Conservation (phyloP, 37 sponge, comb jelly and placozoan species). For the Lycopodina hypogea region DNA sequence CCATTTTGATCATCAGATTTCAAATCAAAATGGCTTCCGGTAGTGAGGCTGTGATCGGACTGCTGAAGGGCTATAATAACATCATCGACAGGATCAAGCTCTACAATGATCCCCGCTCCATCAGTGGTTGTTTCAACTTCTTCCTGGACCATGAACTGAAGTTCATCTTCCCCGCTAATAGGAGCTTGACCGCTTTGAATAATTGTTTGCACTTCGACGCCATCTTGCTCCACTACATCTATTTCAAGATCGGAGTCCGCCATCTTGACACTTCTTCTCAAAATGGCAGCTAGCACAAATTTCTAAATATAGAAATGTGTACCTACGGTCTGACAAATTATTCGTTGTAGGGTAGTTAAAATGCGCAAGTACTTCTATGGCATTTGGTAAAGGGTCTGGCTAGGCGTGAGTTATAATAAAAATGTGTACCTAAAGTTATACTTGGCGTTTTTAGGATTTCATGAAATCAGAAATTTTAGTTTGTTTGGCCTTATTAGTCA, state of each 20-base stretch:
- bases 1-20: constrained; percentile 53
- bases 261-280: constrained; percentile 51
- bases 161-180: constrained; percentile 45
- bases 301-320: background rate
- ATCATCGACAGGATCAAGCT: constrained; percentile 78
- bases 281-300: constrained; percentile 39
- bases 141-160: constrained; percentile 84
- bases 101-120: constrained; percentile 49
- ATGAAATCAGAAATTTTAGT: too few relatives aligned
- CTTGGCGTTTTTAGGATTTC: too few relatives aligned
- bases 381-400: too few relatives aligned
- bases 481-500: too few relatives aligned
- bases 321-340: too few relatives aligned
- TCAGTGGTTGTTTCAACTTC: constrained; percentile 88
- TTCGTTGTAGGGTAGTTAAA: too few relatives aligned
- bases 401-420: too few relatives aligned
- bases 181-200: constrained; percentile 60
- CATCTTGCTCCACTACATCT: constrained; percentile 62
- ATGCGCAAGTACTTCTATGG: too few relatives aligned
- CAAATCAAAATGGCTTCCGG: constrained; percentile 50
- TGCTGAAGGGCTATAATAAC: constrained; percentile 80
- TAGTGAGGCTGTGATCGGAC: constrained; percentile 38
- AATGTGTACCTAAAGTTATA: too few relatives aligned
- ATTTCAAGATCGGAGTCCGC: constrained; percentile 65
- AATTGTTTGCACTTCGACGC: constrained; percentile 83